A percentile compares a stretch with the other conserved stretches of the same genome.
Conservation (phyloP, 2,113 vertebrate species). For the Cettia cetti region DNA sequence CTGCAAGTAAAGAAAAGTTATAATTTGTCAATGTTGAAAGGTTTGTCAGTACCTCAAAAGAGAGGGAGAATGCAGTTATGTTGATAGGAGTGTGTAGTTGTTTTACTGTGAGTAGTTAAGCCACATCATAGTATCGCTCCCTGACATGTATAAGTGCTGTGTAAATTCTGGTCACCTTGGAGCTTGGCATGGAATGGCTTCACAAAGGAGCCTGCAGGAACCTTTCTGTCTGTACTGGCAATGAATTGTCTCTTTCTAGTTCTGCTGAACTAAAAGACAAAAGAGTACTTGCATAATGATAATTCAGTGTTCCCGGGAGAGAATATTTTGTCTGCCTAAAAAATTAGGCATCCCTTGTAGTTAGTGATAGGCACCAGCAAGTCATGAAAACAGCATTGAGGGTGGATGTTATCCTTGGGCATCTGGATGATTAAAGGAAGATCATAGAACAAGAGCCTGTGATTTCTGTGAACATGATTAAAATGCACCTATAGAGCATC, state of each 20-base stretch:
- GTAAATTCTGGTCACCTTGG: not conserved
- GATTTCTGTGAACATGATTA: not conserved
- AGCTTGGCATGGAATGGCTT: not conserved
- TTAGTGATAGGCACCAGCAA: not conserved
- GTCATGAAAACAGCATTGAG: not conserved
- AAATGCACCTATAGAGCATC: not conserved
- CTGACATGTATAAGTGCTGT: rapidly evolving
- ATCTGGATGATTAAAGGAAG: not conserved
- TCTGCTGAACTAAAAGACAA: not conserved
- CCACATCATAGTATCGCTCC: rapidly evolving
- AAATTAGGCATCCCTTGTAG: not conserved
- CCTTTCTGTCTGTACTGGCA: not conserved
- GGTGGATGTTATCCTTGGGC: not conserved
- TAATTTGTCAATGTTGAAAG: not conserved
- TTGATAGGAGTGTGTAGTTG: not conserved
- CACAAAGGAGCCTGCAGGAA: not conserved
- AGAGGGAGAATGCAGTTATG: not conserved
- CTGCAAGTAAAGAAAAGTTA: not conserved
- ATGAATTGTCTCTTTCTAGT: not conserved
- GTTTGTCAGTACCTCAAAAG: not conserved
- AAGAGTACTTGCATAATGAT: not conserved
- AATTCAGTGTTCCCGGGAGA: not conserved
- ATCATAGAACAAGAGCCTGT: not conserved
- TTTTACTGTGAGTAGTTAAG: not conserved
- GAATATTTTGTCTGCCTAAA: not conserved